Evolutionary conservation across 2,797 vertebrate species (phyloP).

Genomic region (Acanthurus tractus): DNA sequence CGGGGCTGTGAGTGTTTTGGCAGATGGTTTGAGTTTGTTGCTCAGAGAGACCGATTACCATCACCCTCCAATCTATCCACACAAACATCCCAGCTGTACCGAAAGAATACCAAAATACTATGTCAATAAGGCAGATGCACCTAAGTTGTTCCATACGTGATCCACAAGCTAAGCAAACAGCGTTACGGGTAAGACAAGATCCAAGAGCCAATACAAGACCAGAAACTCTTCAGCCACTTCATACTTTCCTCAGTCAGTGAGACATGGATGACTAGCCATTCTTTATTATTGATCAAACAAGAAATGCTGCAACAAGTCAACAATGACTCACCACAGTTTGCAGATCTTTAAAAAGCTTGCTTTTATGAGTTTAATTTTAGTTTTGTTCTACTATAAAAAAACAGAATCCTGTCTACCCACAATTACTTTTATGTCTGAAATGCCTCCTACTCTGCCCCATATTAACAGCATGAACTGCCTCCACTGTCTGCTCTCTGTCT

Average conservation of each 20-base stretch:
- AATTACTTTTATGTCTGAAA: conserved; percentile 1
- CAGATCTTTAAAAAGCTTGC: background rate
- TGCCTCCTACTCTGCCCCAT: conserved; percentile 10
- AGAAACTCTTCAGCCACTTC: conserved; percentile 1
- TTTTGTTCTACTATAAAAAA: conserved; percentile 4
- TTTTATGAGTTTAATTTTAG: background rate
- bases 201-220: background rate
- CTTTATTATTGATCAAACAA: background rate
- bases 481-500: conserved; percentile 33
- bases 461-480: conserved; percentile 1
- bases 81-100: conserved; percentile 70
- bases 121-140: conserved; percentile 57
- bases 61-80: conserved; percentile 70
- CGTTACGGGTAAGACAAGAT: conserved; percentile 14
- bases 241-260: background rate
- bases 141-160: conserved; percentile 58
- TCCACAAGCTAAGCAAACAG: conserved; percentile 54
- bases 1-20: conserved; percentile 77
- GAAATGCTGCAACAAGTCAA: background rate
- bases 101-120: conserved; percentile 47
- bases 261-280: background rate
- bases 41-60: conserved; percentile 76
- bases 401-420: background rate
- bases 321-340: background rate
- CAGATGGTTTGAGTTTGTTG: conserved; percentile 86